These are phyloP conservation scores for Vimba vimba DNA, from an alignment of 2,113 vertebrate species.

Conservation along the genomic window DNA sequence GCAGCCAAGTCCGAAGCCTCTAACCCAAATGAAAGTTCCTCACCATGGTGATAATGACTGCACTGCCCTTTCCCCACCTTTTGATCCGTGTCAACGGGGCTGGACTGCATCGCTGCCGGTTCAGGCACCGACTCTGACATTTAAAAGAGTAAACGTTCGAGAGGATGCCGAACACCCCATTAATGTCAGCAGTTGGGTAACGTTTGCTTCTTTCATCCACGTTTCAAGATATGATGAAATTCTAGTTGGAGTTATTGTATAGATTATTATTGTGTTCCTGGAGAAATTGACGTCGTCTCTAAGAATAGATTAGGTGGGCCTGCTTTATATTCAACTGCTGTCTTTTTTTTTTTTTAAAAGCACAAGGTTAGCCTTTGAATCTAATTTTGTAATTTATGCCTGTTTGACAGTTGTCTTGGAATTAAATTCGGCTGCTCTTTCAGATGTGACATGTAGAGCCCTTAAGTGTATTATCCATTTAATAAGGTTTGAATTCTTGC, in stretches of 20 bases:
- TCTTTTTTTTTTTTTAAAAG: background rate
- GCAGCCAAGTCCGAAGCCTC: background rate
- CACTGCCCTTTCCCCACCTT: slow-evolving; percentile 29
- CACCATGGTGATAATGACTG: slow-evolving; percentile 32
- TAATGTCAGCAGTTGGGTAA: slow-evolving; percentile 6
- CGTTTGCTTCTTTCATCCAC: background rate
- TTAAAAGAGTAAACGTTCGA: slow-evolving; percentile 44
- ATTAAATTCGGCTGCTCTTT: background rate
- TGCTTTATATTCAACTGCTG: background rate
- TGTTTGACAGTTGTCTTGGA: background rate
- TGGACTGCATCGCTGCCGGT: slow-evolving; percentile 2
- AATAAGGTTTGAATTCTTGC: background rate
- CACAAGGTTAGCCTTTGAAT: background rate
- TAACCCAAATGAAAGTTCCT: slow-evolving; percentile 40
- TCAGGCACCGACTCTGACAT: slow-evolving; percentile 39
- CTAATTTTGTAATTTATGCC: background rate
- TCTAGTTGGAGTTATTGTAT: background rate
- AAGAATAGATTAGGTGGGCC: slow-evolving; percentile 7
- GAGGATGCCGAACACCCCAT: background rate
- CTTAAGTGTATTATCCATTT: background rate
- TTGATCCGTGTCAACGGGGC: slow-evolving; percentile 14
- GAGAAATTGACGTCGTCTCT: background rate
- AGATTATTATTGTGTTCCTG: background rate
- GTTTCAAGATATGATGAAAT: background rate
- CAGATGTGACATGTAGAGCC: background rate